These are phyloP conservation scores for Engystomops pustulosus DNA, from an alignment of 2,113 vertebrate genomes.

Conservation along the genomic window DNA sequence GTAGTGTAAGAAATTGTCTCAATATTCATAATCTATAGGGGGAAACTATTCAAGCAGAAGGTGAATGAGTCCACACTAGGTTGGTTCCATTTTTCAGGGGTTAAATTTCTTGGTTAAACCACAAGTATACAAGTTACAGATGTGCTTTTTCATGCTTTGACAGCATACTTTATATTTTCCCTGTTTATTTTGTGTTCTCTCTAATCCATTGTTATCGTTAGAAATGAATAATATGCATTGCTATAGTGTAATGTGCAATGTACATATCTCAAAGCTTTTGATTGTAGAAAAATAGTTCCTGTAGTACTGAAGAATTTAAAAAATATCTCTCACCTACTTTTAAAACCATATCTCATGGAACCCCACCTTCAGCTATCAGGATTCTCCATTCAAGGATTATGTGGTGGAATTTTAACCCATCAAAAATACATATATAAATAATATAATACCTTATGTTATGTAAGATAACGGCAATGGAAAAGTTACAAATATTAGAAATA, in stretches of 20 bases:
- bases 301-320: not conserved
- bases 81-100: not conserved
- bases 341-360: not conserved
- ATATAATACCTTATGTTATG: not conserved
- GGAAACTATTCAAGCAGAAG: too few species aligned
- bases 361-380: not conserved
- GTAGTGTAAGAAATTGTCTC: too few species aligned
- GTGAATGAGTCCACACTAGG: not conserved
- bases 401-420: not conserved
- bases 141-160: not conserved
- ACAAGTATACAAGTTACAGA: not conserved
- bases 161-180: not conserved
- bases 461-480: too few species aligned
- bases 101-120: too few species aligned
- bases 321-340: not conserved
- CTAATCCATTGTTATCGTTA: not conserved
- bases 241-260: not conserved
- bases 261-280: not conserved
- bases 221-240: not conserved
- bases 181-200: not conserved
- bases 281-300: not conserved
- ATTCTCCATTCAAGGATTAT: not conserved
- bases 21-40: too few species aligned
- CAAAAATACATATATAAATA: too few species aligned
- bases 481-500: too few species aligned